phyloP scores from a whole-genome alignment of 1,140 invertebrate species.

The Saccostrea cuccullata region DNA sequence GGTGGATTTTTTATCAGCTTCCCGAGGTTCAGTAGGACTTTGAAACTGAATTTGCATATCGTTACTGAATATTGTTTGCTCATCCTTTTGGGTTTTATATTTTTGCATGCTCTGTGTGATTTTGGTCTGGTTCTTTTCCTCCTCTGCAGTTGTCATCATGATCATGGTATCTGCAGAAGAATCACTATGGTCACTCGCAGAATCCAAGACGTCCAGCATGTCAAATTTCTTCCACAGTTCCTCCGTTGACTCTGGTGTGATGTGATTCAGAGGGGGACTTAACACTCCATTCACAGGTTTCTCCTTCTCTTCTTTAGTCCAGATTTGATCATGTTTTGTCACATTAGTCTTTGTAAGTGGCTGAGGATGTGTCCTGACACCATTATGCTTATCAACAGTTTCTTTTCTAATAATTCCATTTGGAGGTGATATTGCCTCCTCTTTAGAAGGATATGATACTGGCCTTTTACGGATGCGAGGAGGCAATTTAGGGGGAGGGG shows the following conservation, averaged over 20 bases:
- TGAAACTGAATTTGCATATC: neutral
- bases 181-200: slow-evolving; percentile 64
- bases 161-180: slow-evolving; percentile 73
- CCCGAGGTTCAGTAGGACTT: neutral
- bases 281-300: slow-evolving; percentile 45
- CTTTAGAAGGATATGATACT: slow-evolving; percentile 25
- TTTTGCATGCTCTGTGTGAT: slow-evolving; percentile 65
- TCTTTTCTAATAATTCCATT: neutral
- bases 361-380: slow-evolving; percentile 52
- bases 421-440: neutral
- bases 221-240: slow-evolving; percentile 66
- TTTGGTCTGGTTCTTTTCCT: slow-evolving; percentile 63
- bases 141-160: slow-evolving; percentile 73
- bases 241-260: slow-evolving; percentile 64
- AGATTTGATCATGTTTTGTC: slow-evolving; percentile 67
- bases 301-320: slow-evolving; percentile 59
- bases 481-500: slow-evolving; percentile 46
- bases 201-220: slow-evolving; percentile 64
- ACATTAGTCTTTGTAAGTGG: slow-evolving; percentile 68
- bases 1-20: neutral
- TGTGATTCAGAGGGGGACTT: slow-evolving; percentile 65
- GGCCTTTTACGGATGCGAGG: slow-evolving; percentile 39
- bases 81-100: slow-evolving; percentile 48
- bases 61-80: neutral
- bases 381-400: neutral